Evolutionary conservation across 2,797 vertebrate genomes (phyloP).

Genomic region (Sciurus carolinensis): DNA sequence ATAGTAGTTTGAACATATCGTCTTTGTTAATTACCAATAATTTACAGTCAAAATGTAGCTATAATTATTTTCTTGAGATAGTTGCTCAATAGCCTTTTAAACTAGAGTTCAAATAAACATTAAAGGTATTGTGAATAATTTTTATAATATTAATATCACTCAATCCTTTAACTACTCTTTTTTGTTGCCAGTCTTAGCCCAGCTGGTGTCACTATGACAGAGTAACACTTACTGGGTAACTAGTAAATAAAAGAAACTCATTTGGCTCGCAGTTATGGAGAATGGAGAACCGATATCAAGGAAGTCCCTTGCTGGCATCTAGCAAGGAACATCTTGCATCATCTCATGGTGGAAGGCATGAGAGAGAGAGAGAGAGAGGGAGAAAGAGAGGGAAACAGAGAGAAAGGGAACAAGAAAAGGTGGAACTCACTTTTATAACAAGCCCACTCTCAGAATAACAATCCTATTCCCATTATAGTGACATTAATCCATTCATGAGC

Average conservation of each 20-base stretch:
- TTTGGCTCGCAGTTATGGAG: background rate
- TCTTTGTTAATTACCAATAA: conserved; percentile 25
- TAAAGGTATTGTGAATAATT: background rate
- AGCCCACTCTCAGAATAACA: background rate
- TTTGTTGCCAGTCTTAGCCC: background rate
- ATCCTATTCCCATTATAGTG: background rate
- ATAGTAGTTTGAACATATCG: background rate
- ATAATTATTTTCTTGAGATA: conserved; percentile 42
- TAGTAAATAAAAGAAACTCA: background rate
- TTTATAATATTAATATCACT: background rate
- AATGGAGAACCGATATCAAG: background rate
- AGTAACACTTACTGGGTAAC: background rate
- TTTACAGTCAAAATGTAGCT: conserved; percentile 43
- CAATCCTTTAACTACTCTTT: background rate
- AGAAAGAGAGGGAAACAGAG: too few relatives aligned
- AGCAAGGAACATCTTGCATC: background rate
- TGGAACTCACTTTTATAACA: background rate
- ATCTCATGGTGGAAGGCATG: background rate
- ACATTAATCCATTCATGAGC: background rate
- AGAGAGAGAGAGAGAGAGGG: background rate
- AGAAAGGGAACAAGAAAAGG: background rate
- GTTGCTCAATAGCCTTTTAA: background rate
- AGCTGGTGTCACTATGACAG: background rate
- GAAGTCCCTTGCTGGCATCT: background rate
- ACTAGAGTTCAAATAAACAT: background rate